A percentile compares a stretch with the other conserved stretches of the same genome.
These are phyloP conservation scores for Matsumyia berberina DNA, from an alignment of 2,888 invertebrate species.

Conservation along the genomic window DNA sequence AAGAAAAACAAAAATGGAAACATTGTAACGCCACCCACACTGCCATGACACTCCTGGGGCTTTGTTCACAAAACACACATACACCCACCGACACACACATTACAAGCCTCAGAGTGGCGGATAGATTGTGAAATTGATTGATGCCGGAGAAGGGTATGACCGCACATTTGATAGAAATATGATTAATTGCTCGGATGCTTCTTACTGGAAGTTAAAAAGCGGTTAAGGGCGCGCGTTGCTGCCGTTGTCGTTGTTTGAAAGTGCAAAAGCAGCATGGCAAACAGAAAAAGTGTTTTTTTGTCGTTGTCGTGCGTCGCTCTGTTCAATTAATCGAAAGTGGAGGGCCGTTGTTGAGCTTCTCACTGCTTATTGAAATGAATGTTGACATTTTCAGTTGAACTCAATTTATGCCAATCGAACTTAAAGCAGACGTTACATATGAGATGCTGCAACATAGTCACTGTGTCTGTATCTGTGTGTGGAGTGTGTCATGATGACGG, in stretches of 20 bases:
- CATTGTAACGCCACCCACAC: slow-evolving; percentile 55
- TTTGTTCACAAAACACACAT: no score
- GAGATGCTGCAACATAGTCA: slow-evolving; percentile 26
- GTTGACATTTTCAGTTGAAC: slow-evolving; percentile 75
- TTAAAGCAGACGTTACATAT: slow-evolving; percentile 7
- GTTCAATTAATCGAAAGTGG: slow-evolving; percentile 66
- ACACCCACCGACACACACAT: slow-evolving; percentile 11
- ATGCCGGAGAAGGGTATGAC: slow-evolving; percentile 35
- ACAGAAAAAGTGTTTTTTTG: neutral
- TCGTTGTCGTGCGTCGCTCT: slow-evolving; percentile 4
- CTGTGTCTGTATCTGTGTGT: neutral
- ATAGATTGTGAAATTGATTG: slow-evolving; percentile 69
- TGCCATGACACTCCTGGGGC: no score
- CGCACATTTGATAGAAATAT: slow-evolving; percentile 62
- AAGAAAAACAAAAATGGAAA: slow-evolving; percentile 30
- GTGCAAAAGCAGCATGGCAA: slow-evolving; percentile 25
- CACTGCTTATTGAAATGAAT: slow-evolving; percentile 48
- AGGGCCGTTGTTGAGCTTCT: slow-evolving; percentile 19
- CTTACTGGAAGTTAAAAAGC: slow-evolving; percentile 69
- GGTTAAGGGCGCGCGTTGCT: slow-evolving; percentile 53
- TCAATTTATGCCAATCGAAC: slow-evolving; percentile 73
- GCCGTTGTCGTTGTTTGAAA: slow-evolving; percentile 28
- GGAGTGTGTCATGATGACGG: slow-evolving; percentile 21
- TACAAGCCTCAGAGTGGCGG: neutral
- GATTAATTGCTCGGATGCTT: slow-evolving; percentile 73